Conservation (phyloP, 2,888 invertebrate species). For the Lithodes maja region DNA sequence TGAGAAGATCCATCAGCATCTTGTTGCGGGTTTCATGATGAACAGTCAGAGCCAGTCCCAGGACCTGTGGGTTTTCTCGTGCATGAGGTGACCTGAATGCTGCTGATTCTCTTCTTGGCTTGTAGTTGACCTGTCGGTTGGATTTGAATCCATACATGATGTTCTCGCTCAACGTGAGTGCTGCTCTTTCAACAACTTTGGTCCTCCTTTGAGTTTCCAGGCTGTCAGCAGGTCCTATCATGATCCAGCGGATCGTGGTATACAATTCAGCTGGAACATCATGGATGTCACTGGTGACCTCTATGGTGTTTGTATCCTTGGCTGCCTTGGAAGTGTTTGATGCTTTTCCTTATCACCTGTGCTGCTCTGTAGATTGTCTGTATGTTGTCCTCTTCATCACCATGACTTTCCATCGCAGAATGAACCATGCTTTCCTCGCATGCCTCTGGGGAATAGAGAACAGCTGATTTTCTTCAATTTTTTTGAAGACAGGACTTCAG, state of each 20-base stretch:
- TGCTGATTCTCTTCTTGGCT: conserved; percentile 8
- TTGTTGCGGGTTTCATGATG: conserved; percentile 50
- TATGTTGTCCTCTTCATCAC: conserved; percentile 20
- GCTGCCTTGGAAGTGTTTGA: conserved; percentile 17
- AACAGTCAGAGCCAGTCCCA: conserved; percentile 43
- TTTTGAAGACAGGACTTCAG: conserved; percentile 13
- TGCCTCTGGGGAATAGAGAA: conserved; percentile 13
- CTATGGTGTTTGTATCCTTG: conserved; percentile 15
- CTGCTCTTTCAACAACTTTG: conserved; percentile 14
- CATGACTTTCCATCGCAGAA: not conserved
- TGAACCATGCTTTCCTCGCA: conserved; percentile 25
- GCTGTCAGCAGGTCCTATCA: conserved; percentile 29
- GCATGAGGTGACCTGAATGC: conserved; percentile 10
- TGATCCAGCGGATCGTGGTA: conserved; percentile 30
- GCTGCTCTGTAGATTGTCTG: conserved; percentile 39
- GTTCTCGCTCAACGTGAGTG: conserved; percentile 35
- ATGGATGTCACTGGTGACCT: conserved; percentile 9
- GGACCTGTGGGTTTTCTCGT: conserved; percentile 38
- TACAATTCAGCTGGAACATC: conserved; percentile 32
- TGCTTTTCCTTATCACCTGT: conserved; percentile 34
- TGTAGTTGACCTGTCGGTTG: conserved; percentile 9
- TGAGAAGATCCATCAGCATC: conserved; percentile 46
- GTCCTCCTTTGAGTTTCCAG: conserved; percentile 21
- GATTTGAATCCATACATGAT: conserved; percentile 37
- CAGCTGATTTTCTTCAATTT: conserved; percentile 30